A percentile compares a stretch with the other conserved stretches of the same genome.
These are phyloP conservation scores for Agapornis canus DNA, from an alignment of 2,797 vertebrate species.

Conservation along the genomic window DNA sequence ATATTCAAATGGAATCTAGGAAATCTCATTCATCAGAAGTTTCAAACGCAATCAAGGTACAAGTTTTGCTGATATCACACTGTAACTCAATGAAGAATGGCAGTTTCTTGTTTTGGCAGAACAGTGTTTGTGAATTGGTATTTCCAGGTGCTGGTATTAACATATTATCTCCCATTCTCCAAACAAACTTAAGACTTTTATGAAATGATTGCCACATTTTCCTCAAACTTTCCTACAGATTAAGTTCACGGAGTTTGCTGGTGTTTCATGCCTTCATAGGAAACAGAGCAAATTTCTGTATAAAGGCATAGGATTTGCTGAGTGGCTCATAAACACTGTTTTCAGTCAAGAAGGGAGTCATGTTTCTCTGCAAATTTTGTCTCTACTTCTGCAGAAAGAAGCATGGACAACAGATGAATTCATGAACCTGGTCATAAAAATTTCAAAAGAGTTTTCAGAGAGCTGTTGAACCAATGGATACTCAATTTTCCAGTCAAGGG, in stretches of 20 bases:
- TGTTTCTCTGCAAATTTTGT: neutral
- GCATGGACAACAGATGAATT: neutral
- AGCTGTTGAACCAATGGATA: neutral
- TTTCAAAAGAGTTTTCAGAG: neutral
- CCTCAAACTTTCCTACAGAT: neutral
- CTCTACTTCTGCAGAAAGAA: neutral
- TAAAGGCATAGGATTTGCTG: neutral
- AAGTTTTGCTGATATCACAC: neutral
- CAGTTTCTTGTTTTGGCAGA: neutral
- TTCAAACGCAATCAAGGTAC: neutral
- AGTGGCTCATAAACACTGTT: neutral
- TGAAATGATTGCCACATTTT: neutral
- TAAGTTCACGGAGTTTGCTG: neutral
- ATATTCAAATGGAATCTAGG: neutral
- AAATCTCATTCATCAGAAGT: neutral
- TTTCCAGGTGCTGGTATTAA: neutral
- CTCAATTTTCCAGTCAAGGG: neutral
- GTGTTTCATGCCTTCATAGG: neutral
- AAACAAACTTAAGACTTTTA: neutral
- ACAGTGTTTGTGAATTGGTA: neutral
- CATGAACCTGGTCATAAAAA: neutral
- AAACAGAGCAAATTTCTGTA: neutral
- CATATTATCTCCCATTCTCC: neutral
- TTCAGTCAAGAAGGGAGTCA: neutral
- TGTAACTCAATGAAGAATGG: neutral